These are phyloP conservation scores for Halisarca cf. caerulea DNA, from an alignment of 37 sponge, comb jelly and placozoan species.

Conservation along the genomic window DNA sequence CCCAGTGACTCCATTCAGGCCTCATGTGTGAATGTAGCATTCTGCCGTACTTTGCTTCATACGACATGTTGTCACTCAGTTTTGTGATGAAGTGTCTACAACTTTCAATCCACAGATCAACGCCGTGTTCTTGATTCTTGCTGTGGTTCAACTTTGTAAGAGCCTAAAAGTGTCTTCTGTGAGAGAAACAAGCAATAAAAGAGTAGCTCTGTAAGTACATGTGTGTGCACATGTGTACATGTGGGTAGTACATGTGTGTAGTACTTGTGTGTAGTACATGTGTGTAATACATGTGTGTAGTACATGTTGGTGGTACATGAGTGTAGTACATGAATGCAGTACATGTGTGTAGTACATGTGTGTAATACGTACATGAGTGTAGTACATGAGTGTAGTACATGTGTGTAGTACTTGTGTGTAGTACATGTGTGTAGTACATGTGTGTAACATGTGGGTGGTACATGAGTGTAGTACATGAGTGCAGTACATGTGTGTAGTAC, in stretches of 20 bases:
- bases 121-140: slow-evolving; percentile 38
- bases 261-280: too few relatives aligned
- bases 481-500: too few relatives aligned
- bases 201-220: neutral
- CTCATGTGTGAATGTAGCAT: too few relatives aligned
- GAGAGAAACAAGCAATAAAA: neutral
- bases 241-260: too few relatives aligned
- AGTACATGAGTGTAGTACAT: neutral
- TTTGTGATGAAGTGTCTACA: slow-evolving; percentile 1
- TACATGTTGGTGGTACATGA: neutral
- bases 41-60: too few relatives aligned
- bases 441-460: too few relatives aligned
- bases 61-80: neutral
- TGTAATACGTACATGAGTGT: neutral
- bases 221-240: neutral
- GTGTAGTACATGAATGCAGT: too few relatives aligned
- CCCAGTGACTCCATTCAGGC: too few relatives aligned
- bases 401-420: slow-evolving; percentile 6
- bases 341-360: too few relatives aligned
- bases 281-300: too few relatives aligned
- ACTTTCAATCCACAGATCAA: slow-evolving; percentile 42
- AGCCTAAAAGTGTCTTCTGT: slow-evolving; percentile 33
- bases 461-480: too few relatives aligned
- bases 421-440: too few relatives aligned
- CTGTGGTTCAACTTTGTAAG: slow-evolving; percentile 20